These are phyloP conservation scores for Eurois occulta DNA, from an alignment of 2,888 invertebrate species.

Conservation along the genomic window DNA sequence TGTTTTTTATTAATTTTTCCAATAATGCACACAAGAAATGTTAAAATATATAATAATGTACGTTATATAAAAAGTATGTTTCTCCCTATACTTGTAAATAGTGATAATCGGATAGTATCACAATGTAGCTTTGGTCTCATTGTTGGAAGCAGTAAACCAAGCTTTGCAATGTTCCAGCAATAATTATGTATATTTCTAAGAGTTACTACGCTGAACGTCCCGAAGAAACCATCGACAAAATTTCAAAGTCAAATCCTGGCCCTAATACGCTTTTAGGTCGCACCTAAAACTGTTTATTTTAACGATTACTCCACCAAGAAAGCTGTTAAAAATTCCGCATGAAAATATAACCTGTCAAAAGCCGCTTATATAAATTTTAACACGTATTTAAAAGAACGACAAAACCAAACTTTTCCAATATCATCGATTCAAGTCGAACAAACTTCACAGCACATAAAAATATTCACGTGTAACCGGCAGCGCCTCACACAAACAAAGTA, in stretches of 20 bases:
- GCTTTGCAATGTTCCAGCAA: slow-evolving; percentile 20
- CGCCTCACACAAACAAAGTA: slow-evolving; percentile 74
- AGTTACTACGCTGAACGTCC: not conserved
- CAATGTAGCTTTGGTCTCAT: slow-evolving; percentile 22
- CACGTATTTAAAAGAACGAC: slow-evolving; percentile 52
- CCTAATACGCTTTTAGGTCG: slow-evolving; percentile 20
- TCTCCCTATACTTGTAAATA: not conserved
- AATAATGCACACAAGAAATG: not conserved
- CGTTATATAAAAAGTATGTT: slow-evolving; percentile 2
- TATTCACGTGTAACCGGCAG: slow-evolving; percentile 57
- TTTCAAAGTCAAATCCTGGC: slow-evolving; percentile 40
- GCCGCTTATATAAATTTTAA: slow-evolving; percentile 37
- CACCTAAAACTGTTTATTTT: slow-evolving; percentile 26
- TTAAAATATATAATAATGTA: not conserved
- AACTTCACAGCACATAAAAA: slow-evolving; percentile 63
- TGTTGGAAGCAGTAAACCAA: slow-evolving; percentile 17
- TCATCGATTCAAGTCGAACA: slow-evolving; percentile 57
- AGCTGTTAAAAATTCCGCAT: slow-evolving; percentile 18
- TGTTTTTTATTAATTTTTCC: not conserved
- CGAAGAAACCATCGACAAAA: slow-evolving; percentile 6
- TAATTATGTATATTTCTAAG: slow-evolving; percentile 20
- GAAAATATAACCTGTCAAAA: slow-evolving; percentile 22
- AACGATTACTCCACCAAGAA: slow-evolving; percentile 17
- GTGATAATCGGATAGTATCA: slow-evolving; percentile 11
- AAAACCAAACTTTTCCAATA: slow-evolving; percentile 62